These are phyloP conservation scores for Amphiura filiformis DNA, from an alignment of 35 echinoderm and acorn worm species.

Conservation along the genomic window DNA sequence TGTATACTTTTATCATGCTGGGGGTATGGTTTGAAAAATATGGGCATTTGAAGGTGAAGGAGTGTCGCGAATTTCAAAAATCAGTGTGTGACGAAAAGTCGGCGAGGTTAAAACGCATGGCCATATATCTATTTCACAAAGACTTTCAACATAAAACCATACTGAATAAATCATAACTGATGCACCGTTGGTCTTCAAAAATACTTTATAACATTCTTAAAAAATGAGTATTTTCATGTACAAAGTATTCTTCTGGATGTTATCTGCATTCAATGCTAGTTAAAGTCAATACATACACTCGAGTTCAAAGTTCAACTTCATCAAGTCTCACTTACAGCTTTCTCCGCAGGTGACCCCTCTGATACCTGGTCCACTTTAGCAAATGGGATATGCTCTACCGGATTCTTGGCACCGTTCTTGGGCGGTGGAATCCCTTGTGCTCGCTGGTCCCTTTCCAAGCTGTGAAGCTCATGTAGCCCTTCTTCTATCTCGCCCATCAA, in stretches of 20 bases:
- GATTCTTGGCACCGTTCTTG: slow-evolving; percentile 23
- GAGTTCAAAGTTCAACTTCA: no score
- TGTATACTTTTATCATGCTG: no score
- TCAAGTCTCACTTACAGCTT: slow-evolving; percentile 70
- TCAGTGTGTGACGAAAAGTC: no score
- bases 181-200: no score
- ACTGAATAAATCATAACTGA: no score
- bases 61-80: no score
- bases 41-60: no score
- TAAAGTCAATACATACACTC: background rate
- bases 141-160: no score
- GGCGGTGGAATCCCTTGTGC: slow-evolving; percentile 7
- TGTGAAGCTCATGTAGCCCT: slow-evolving; percentile 66
- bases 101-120: no score
- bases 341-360: slow-evolving; percentile 55
- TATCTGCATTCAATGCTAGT: background rate
- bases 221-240: background rate
- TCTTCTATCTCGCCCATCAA: slow-evolving; percentile 67
- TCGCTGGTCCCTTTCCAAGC: slow-evolving; percentile 44
- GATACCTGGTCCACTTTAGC: slow-evolving; percentile 66
- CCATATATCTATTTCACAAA: no score
- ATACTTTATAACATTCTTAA: no score
- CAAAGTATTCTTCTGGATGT: background rate
- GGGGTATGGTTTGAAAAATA: no score
- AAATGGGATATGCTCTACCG: slow-evolving; percentile 49